A percentile compares a stretch with the other conserved stretches of the same genome.
phyloP scores from a whole-genome alignment of 2,797 vertebrate species.

The Salarias fasciatus region DNA sequence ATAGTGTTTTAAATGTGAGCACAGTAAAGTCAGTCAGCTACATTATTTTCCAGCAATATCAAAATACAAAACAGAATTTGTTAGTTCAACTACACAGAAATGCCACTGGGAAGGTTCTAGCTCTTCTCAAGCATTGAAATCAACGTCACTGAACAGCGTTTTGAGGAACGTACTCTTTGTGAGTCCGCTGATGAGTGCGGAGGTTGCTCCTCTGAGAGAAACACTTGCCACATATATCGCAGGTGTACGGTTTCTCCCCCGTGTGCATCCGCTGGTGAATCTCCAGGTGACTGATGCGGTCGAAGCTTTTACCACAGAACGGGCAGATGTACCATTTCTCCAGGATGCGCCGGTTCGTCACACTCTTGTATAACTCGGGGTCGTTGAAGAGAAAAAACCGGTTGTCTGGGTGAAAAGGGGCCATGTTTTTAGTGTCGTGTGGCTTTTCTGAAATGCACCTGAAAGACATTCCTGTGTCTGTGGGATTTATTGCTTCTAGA shows the following conservation, averaged over 20 bases:
- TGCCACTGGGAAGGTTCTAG: constrained; percentile 4
- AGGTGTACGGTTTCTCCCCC: constrained; percentile 83
- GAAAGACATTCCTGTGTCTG: constrained; percentile 54
- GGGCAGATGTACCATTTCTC: constrained; percentile 85
- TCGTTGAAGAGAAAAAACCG: constrained; percentile 59
- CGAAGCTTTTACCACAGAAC: constrained; percentile 85
- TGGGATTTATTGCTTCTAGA: constrained; percentile 27
- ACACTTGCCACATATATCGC: constrained; percentile 74
- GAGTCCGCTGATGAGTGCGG: constrained; percentile 83
- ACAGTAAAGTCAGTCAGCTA: constrained; percentile 50
- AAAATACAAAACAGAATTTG: constrained; percentile 43
- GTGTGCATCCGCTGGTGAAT: constrained; percentile 86
- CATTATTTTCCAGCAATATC: constrained; percentile 24
- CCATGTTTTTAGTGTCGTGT: constrained; percentile 35
- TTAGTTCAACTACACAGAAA: constrained; percentile 23
- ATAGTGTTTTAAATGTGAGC: constrained; percentile 3
- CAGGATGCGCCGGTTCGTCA: constrained; percentile 47
- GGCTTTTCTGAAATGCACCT: constrained; percentile 58
- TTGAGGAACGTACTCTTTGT: constrained; percentile 66
- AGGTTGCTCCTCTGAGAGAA: constrained; percentile 87
- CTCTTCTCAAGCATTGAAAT: not conserved
- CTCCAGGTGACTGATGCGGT: constrained; percentile 83
- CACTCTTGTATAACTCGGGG: constrained; percentile 48
- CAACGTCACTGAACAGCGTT: constrained; percentile 34
- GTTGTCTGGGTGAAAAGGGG: constrained; percentile 39